These are phyloP conservation scores for Tragopan temminckii DNA, from an alignment of 2,797 vertebrate species.

Conservation along the genomic window DNA sequence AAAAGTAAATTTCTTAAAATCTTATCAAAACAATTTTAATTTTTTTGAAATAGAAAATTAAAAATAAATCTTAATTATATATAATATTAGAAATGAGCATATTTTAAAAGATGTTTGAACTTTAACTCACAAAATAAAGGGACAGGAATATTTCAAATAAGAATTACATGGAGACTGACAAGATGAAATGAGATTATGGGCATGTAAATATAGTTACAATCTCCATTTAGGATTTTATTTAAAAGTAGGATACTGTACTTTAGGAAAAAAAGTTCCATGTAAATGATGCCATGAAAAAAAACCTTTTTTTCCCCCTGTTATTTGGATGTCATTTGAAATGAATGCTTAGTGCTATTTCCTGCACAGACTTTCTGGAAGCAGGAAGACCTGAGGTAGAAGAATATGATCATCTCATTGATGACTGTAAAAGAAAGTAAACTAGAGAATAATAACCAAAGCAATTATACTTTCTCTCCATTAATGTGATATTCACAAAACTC, in stretches of 20 bases:
- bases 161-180: neutral
- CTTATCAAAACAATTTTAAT: fast-evolving
- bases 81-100: neutral
- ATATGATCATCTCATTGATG: neutral
- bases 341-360: neutral
- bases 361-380: neutral
- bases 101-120: neutral
- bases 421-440: neutral
- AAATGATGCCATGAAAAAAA: neutral
- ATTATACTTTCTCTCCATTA: neutral
- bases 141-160: neutral
- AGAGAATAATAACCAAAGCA: neutral
- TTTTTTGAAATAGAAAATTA: neutral
- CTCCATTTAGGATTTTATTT: neutral
- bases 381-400: neutral
- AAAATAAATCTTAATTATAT: neutral
- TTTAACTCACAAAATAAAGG: neutral
- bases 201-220: neutral
- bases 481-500: neutral
- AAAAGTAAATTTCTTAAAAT: neutral
- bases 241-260: neutral
- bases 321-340: neutral
- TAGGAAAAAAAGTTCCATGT: neutral
- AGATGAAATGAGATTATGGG: neutral
- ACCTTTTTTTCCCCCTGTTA: neutral